Conservation (phyloP, 92 coral and sea anemone species). For the Galaxea fascicularis region DNA sequence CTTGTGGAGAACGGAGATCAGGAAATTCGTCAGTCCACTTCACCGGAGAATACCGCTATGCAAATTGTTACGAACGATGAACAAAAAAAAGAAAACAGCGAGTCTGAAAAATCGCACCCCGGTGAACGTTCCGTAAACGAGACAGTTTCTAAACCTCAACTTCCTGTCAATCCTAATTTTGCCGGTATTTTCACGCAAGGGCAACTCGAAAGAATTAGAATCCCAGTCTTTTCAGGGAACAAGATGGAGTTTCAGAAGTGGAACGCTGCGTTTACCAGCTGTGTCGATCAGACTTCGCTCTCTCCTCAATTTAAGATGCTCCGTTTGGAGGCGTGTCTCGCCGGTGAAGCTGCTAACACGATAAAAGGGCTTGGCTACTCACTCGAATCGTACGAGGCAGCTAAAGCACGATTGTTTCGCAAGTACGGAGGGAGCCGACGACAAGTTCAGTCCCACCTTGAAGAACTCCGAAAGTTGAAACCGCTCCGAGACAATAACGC, state of each 20-base stretch:
- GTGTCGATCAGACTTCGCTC: constrained; percentile 61
- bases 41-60: background rate
- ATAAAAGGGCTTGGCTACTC: constrained; percentile 73
- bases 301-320: constrained; percentile 74
- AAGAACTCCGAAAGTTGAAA: background rate
- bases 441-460: background rate
- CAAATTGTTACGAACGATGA: too few relatives aligned
- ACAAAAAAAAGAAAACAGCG: too few relatives aligned
- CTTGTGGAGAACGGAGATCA: background rate
- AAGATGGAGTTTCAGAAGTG: constrained; percentile 62
- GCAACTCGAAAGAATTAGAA: background rate
- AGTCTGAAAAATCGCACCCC: too few relatives aligned
- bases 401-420: background rate
- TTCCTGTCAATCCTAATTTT: too few relatives aligned
- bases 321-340: constrained; percentile 62
- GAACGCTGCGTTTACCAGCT: constrained; percentile 67
- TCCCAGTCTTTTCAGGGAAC: constrained; percentile 56
- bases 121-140: too few relatives aligned
- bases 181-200: background rate
- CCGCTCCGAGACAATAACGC: constrained; percentile 17
- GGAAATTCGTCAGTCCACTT: background rate
- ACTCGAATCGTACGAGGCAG: constrained; percentile 59
- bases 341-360: constrained; percentile 70
- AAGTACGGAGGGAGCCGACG: background rate
- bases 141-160: too few relatives aligned